phyloP scores from a whole-genome alignment of 2,797 vertebrate species.

The Antrozous pallidus region DNA sequence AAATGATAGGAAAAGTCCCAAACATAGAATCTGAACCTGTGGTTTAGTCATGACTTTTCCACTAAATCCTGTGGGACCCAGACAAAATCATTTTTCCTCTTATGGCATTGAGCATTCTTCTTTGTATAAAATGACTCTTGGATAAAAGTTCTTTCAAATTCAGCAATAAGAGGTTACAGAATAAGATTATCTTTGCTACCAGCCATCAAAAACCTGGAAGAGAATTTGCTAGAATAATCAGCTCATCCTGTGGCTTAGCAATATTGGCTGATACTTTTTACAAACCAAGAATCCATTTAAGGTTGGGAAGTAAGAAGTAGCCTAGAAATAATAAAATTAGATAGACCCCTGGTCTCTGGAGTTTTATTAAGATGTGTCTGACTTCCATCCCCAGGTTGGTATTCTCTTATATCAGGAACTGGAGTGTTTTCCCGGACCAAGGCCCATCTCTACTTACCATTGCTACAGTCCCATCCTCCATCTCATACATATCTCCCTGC shows the following conservation, averaged over 20 bases:
- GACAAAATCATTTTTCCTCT: not conserved
- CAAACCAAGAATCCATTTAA: not conserved
- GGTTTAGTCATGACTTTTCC: not conserved
- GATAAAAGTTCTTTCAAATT: not conserved
- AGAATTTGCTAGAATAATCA: not conserved
- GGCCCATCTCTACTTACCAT: not conserved
- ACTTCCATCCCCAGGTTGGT: not conserved
- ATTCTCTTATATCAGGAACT: not conserved
- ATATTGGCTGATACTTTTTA: not conserved
- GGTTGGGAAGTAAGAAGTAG: slow-evolving; percentile 10
- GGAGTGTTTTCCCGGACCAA: not conserved
- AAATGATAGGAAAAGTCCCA: not conserved
- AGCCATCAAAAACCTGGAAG: not conserved
- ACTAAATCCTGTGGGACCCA: not conserved
- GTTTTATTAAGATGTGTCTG: not conserved
- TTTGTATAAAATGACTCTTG: not conserved
- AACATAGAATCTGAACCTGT: not conserved
- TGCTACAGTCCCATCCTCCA: not conserved
- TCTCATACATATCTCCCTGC: not conserved
- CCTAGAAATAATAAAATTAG: slow-evolving; percentile 29
- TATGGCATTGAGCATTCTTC: not conserved
- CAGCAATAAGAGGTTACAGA: not conserved
- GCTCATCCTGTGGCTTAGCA: not conserved
- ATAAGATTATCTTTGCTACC: not conserved
- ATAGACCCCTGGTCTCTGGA: not conserved